Base-by-base conservation (phyloP, 2,113 vertebrate species). In the Sinocyclocheilus maitianheensis region DNA sequence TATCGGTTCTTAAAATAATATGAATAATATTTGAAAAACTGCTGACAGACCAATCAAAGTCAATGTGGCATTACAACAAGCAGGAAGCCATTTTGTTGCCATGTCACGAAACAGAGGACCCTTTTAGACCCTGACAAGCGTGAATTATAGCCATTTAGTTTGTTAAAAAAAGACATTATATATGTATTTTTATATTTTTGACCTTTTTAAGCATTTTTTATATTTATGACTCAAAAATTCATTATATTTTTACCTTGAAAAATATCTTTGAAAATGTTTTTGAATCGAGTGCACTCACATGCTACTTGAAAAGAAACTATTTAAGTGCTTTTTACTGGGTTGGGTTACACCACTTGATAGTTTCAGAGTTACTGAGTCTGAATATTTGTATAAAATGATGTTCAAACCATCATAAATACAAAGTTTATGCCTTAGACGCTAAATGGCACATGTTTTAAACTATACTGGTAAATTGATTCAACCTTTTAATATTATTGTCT, bases 21-120 rank as follows among this genome's bases (percentile, higher is more conserved):
- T 18, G 11, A 30, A 11, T 72, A 72, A 43, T 40, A 77, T 18
- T 30, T 5, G 1, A 53, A 55, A 77, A 55, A 55, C 13, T 16
- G 37, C 9, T 40, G 34, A 22, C 69, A 43, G 20, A 72, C 37
- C 12, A 76, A 26, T 48, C 24, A 48, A 76, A 76, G 22, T 76
- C 74, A 76, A 6, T 76, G 77, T 58, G n/a, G 26, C 53, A n/a
- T 58, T 37, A 78, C 46, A 53, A 55, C 43, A 18, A 51, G 26
- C 30, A 11, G 26, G 76, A 58, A 78, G 76, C 76, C 76, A 80
- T 80, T 60, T 80, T 80, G 77, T 60, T 43, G 55, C 43, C 18
- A 13, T 62, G 77, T 80, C 77, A 77, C 16, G 9, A 34, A 11
- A 37, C 53, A 58, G 16, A 78, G 26, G 26, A 34, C 51, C 14